Base-by-base conservation (phyloP, 2,113 vertebrate genomes). In the Festucalex cinctus region DNA sequence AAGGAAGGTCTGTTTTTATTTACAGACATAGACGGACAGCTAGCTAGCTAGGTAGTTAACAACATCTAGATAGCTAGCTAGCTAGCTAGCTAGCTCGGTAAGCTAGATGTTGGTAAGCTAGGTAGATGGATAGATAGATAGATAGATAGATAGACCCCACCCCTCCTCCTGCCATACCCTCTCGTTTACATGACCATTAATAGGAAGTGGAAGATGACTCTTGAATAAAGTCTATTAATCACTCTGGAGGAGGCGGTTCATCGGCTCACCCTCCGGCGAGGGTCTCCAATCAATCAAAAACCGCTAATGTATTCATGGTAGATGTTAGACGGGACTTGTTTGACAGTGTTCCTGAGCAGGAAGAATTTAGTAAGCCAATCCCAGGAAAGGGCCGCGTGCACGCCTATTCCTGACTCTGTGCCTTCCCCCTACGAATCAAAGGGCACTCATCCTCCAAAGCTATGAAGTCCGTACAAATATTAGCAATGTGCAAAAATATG, bases 171-270 rank as follows among this genome's bases (percentile, higher is more conserved):
- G 49, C 54, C 61, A 54, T 14, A 63, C n/a, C n/a, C 76, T 85
- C 84, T 71, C 79, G 80, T 89, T 89, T 88, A 89, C 91, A 91
- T 91, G 89, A 88, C 80, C 87, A 90, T 90, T 90, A 91, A 90
- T 89, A 88, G 39, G n/a, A 43, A 91, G 90, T 89, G 86, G 79
- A 85, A 91, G 83, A 86, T 81, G 82, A 88, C 84, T 90, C 71
- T 91, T 92, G 60, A 91, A 92, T 92, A 92, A 92, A 92, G 88
- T 91, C 90, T 90, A 92, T 93, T 93, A 91, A 91, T 93, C 91
- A 91, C 89, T 79, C 87, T 73, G 56, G 83, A 86, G 88, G 86
- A 91, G 86, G 81, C 70, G 82, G 87, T 90, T 89, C 87, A 90
- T 86, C 71, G 79, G 86, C 83, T 89, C 87, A 83, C 87, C 85